Conservation (phyloP, 2,888 invertebrate species). For the Pollenia griseotomentosa region DNA sequence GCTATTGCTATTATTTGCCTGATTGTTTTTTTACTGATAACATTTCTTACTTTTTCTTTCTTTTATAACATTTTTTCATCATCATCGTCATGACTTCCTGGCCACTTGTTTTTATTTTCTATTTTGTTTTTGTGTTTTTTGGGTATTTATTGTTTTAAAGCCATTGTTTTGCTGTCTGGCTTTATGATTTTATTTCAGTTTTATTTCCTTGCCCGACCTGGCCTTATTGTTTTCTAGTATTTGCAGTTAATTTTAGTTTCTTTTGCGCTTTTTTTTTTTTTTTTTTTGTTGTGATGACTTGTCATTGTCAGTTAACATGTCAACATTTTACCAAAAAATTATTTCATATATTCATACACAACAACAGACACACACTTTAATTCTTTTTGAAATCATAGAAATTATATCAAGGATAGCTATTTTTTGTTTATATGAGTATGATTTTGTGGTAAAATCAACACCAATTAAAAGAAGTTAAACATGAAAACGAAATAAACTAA, state of each 20-base stretch:
- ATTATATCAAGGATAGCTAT: slow-evolving; percentile 24
- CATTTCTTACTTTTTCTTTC: slow-evolving; percentile 33
- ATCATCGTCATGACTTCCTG: slow-evolving; percentile 58
- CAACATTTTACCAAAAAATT: slow-evolving; percentile 69
- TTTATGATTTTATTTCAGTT: slow-evolving; percentile 58
- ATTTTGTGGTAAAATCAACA: slow-evolving; percentile 56
- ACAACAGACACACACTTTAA: neutral
- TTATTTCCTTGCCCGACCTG: neutral
- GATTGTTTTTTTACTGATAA: slow-evolving; percentile 8
- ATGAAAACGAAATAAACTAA: neutral
- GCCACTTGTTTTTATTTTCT: slow-evolving; percentile 56
- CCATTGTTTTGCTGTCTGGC: slow-evolving; percentile 64
- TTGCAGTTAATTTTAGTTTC: neutral
- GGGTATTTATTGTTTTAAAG: slow-evolving; percentile 65
- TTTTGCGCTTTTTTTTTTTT: neutral
- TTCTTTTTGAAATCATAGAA: slow-evolving; percentile 42
- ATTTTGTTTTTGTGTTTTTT: slow-evolving; percentile 44
- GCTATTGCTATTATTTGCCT: slow-evolving; percentile 12
- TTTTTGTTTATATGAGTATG: neutral
- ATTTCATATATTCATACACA: slow-evolving; percentile 43
- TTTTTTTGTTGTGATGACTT: slow-evolving; percentile 23
- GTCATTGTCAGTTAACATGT: slow-evolving; percentile 74
- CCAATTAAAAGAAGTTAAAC: slow-evolving; percentile 47
- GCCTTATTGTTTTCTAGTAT: slow-evolving; percentile 35
- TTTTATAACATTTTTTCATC: slow-evolving; percentile 39